Conservation (phyloP, 2,888 invertebrate genomes). For the Sialis fuliginosa region DNA sequence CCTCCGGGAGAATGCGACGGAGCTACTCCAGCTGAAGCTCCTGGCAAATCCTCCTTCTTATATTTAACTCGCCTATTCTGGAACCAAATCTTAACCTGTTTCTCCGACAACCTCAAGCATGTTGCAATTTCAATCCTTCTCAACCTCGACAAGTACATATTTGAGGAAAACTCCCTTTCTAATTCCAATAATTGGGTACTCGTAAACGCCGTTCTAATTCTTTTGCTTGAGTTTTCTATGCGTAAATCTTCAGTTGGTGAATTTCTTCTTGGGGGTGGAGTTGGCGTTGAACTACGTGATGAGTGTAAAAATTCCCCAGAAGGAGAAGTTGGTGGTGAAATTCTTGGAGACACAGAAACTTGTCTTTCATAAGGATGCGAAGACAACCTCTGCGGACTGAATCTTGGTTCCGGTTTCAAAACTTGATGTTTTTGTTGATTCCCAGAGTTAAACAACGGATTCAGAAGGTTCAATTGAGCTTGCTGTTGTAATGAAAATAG, state of each 20-base stretch:
- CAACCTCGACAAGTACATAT: slow-evolving; percentile 79
- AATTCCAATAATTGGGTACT: slow-evolving; percentile 74
- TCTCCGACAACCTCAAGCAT: slow-evolving; percentile 71
- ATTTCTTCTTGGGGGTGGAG: slow-evolving; percentile 22
- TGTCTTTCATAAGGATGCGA: slow-evolving; percentile 10
- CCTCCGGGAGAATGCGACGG: slow-evolving; percentile 6
- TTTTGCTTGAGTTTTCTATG: slow-evolving; percentile 55
- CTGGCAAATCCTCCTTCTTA: slow-evolving; percentile 70
- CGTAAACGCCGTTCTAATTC: slow-evolving; percentile 87
- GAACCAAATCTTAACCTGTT: slow-evolving; percentile 93
- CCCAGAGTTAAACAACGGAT: background rate
- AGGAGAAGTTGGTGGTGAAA: slow-evolving; percentile 11
- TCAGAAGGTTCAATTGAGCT: slow-evolving; percentile 10
- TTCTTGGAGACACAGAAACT: slow-evolving; percentile 8
- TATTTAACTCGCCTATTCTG: slow-evolving; percentile 85
- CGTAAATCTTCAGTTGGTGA: slow-evolving; percentile 19
- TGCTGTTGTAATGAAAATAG: slow-evolving; percentile 33
- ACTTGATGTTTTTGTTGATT: background rate
- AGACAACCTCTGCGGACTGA: slow-evolving; percentile 8
- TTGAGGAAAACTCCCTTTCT: slow-evolving; percentile 74
- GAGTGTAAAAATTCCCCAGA: slow-evolving; percentile 11
- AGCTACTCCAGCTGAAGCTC: slow-evolving; percentile 6
- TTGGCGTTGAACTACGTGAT: slow-evolving; percentile 32
- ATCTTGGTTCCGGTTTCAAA: slow-evolving; percentile 4
- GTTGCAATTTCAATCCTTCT: slow-evolving; percentile 88